Evolutionary conservation across 2,113 vertebrate genomes (phyloP).

Genomic region (Columba livia): DNA sequence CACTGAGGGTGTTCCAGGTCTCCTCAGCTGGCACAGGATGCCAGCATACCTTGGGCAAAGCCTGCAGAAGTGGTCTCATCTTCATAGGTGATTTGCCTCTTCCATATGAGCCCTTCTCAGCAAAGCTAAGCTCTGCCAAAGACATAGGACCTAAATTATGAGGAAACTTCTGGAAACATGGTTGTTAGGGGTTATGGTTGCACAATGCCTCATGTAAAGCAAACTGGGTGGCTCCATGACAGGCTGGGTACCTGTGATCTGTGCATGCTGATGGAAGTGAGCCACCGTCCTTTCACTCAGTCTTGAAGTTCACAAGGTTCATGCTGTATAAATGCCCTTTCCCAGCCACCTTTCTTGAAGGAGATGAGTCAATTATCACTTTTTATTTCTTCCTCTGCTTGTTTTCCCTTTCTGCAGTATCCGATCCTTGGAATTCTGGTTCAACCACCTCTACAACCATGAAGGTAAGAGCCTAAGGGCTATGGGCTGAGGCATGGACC

Average conservation of each 20-base stretch:
- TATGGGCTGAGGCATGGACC: not conserved
- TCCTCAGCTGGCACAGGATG: not conserved
- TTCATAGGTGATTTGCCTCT: not conserved
- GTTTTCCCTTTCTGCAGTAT: constrained; percentile 77
- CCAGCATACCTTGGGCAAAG: not conserved
- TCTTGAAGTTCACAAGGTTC: not conserved
- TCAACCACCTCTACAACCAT: constrained; percentile 92
- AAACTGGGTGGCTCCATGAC: fast-evolving
- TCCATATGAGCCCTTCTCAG: not conserved
- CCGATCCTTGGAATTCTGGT: constrained; percentile 96
- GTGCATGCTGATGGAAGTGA: not conserved
- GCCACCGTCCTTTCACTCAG: not conserved
- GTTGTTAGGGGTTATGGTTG: not conserved
- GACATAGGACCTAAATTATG: not conserved
- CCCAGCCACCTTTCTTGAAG: not conserved
- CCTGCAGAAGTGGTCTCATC: not conserved
- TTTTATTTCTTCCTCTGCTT: not conserved
- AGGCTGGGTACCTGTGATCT: not conserved
- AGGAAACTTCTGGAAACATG: not conserved
- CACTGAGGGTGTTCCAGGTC: not conserved
- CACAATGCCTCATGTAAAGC: not conserved
- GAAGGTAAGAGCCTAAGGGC: constrained; percentile 82
- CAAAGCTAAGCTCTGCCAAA: not conserved
- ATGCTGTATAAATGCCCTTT: not conserved
- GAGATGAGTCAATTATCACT: fast-evolving